Evolutionary conservation across 1,140 invertebrate genomes (phyloP).

Genomic region (Drosophila hydei): DNA sequence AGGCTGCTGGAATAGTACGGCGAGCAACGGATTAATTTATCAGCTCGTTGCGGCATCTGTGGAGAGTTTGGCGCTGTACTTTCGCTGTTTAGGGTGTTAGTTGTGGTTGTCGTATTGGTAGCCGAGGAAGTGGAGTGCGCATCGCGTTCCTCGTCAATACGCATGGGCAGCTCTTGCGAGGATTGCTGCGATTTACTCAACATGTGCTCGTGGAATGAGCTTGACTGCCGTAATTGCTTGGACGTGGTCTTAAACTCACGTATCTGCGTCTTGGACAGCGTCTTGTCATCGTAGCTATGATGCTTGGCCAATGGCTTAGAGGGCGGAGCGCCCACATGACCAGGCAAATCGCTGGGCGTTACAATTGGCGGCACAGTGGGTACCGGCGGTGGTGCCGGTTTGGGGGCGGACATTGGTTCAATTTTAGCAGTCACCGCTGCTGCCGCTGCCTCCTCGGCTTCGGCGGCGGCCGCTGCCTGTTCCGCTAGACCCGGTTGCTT

Average conservation of each 20-base stretch:
- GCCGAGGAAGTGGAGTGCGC: slow-evolving; percentile 67
- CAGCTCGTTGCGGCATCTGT: slow-evolving; percentile 81
- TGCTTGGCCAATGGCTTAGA: slow-evolving; percentile 86
- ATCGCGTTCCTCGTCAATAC: slow-evolving; percentile 75
- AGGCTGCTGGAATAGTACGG: slow-evolving; percentile 89
- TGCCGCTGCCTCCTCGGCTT: slow-evolving; percentile 50
- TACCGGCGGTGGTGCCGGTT: slow-evolving; percentile 62
- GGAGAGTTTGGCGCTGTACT: slow-evolving; percentile 82
- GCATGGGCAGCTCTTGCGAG: slow-evolving; percentile 70
- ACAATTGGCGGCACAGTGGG: slow-evolving; percentile 69
- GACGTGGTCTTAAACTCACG: slow-evolving; percentile 86
- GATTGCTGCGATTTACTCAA: slow-evolving; percentile 84
- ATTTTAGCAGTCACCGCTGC: slow-evolving; percentile 6
- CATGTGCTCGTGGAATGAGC: slow-evolving; percentile 87
- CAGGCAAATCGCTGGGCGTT: slow-evolving; percentile 70
- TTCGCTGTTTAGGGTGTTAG: slow-evolving; percentile 74
- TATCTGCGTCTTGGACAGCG: slow-evolving; percentile 86
- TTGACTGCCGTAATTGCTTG: slow-evolving; percentile 86
- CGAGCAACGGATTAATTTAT: slow-evolving; percentile 87
- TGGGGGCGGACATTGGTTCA: slow-evolving; percentile 47
- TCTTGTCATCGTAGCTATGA: slow-evolving; percentile 87
- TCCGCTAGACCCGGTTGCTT: slow-evolving; percentile 72
- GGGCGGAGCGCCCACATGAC: slow-evolving; percentile 70
- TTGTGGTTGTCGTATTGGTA: slow-evolving; percentile 77
- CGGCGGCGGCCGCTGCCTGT: slow-evolving; percentile 69